Percentiles rank a stretch among this genome's conserved stretches.
phyloP scores from a whole-genome alignment of 2,113 vertebrate species.

The Odontophorus gujanensis region DNA sequence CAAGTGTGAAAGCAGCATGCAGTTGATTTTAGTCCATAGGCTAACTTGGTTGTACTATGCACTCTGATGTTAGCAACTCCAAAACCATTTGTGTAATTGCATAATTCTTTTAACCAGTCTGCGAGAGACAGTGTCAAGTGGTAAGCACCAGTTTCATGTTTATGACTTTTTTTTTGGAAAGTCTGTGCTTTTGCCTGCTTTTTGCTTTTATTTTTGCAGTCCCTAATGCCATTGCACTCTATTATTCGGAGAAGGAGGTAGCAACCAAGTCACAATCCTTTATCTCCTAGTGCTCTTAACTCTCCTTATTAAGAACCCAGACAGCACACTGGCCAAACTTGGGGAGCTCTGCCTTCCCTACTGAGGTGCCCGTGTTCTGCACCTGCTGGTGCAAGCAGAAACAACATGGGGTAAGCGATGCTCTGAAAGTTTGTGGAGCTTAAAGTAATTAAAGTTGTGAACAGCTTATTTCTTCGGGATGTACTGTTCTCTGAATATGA shows the following conservation, averaged over 20 bases:
- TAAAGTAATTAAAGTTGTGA: background rate
- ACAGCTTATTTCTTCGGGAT: background rate
- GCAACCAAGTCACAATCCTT: background rate
- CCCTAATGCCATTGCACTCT: fast-evolving
- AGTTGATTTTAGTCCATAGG: background rate
- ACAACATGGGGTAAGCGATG: background rate
- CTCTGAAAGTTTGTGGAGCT: background rate
- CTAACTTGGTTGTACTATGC: background rate
- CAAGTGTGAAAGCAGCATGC: background rate
- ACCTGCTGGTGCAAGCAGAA: background rate
- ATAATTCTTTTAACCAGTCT: background rate
- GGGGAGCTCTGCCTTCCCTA: background rate
- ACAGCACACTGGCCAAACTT: background rate
- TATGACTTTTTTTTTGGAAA: background rate
- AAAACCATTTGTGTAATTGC: background rate
- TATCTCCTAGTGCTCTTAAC: background rate
- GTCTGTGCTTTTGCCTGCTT: background rate
- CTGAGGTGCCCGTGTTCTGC: background rate
- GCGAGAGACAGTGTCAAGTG: background rate
- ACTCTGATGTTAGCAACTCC: background rate
- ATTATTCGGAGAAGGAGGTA: background rate
- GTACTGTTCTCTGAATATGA: background rate
- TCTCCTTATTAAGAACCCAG: background rate
- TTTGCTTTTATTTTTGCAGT: background rate
- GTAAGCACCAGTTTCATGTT: background rate